phyloP scores from a whole-genome alignment of 2,797 vertebrate genomes.

The Sebastes glaucus region DNA sequence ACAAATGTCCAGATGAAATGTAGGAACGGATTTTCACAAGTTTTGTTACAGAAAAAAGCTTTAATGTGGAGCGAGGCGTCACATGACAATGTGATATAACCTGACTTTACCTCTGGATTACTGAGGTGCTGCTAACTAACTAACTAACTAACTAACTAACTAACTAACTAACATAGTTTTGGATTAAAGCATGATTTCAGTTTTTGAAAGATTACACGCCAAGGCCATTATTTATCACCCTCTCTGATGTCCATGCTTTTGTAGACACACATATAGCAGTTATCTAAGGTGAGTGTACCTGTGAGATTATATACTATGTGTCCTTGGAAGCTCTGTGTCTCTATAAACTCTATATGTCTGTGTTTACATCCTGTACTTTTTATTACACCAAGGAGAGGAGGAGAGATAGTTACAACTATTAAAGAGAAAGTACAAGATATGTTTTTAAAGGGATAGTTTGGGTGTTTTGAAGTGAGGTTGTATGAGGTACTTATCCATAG shows the following conservation, averaged over 20 bases:
- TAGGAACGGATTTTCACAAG: constrained; percentile 15
- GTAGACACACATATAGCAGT: background rate
- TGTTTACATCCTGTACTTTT: background rate
- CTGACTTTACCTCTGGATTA: background rate
- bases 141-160: background rate
- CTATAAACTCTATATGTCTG: background rate
- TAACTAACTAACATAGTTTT: background rate
- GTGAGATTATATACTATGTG: background rate
- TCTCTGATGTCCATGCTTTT: background rate
- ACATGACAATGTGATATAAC: background rate
- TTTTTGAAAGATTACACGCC: background rate
- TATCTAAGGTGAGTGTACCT: background rate
- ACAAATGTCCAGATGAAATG: constrained; percentile 37
- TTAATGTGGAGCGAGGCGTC: background rate
- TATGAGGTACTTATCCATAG: too few species aligned
- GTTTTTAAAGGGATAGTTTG: background rate
- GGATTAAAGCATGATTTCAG: background rate
- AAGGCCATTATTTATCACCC: background rate
- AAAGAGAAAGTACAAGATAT: background rate
- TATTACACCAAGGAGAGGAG: background rate
- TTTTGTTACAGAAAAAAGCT: background rate
- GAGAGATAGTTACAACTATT: background rate
- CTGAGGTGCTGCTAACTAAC: background rate
- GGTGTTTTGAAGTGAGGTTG: background rate
- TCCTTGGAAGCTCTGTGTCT: background rate